Base-by-base conservation (phyloP, 2,113 vertebrate species). In the Hiodon alosoides region DNA sequence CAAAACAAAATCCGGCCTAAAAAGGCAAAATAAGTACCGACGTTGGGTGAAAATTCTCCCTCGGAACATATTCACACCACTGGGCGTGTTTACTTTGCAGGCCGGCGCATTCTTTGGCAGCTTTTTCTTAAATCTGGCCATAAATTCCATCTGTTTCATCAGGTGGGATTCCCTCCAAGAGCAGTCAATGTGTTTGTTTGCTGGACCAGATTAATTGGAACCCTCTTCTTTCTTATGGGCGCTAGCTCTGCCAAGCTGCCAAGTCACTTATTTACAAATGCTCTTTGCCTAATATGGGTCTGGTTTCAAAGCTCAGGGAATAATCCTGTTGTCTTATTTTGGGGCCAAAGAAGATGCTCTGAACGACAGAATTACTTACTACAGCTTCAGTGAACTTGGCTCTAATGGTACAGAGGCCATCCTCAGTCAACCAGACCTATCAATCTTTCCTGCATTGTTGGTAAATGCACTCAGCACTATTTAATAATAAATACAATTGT, bases 1-100 rank as follows among this genome's bases (percentile, higher is more conserved):
- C 50, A 60, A 82, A 85, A 81, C 76, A 85, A 74, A 81, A 81
- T 81, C 82, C 82, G 84, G 67, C 91, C 91, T 89, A 91, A 91
- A 88, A 92, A 86, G 90, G 91, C 79, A 78, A 90, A 82, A 83
- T 85, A 82, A 55, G 69, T 62, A 71, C 77, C 53, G 61, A 85
- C 80, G 85, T 79, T 75, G 69, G 16, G 62, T 58, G 31, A 88
- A 84, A 86, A 84, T 77, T 69, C 72, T 77, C 75, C 72, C 78
- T 79, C 70, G 78, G 74, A 77, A 73, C 75, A 79, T 68, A 79
- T 78, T 68, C 61, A 79, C 77, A 79, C 55, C 54, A 69, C 76
- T 65, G 67, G 67, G 66, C 4, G 11, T 67, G 75, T 84, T 81
- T 80, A 62, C 69, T 85, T 75, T 70, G 78, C 80, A 81, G 46